Percentiles rank a stretch among this genome's conserved stretches.
These are phyloP conservation scores for Athrips mouffetella DNA, from an alignment of 2,888 invertebrate genomes.

Conservation along the genomic window DNA sequence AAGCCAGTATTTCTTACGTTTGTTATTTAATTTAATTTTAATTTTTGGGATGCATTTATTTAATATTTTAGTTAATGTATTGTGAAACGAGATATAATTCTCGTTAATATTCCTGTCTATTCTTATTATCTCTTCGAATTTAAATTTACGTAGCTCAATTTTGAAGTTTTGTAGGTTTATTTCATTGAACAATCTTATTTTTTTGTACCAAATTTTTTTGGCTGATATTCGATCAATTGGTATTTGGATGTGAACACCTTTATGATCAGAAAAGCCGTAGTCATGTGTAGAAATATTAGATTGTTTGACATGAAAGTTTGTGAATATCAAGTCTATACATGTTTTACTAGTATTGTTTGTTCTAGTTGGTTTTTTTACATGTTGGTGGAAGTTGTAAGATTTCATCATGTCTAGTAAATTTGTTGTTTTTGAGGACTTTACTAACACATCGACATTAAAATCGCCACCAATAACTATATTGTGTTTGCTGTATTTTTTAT, in stretches of 20 bases:
- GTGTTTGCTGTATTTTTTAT: neutral
- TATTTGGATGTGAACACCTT: neutral
- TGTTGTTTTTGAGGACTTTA: neutral
- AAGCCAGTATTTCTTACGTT: neutral
- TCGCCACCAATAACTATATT: neutral
- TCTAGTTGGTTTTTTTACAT: neutral
- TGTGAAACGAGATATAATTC: neutral
- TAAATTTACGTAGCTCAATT: neutral
- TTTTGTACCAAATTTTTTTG: neutral
- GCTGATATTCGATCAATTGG: neutral
- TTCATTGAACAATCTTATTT: neutral
- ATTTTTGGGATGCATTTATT: neutral
- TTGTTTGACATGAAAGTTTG: neutral
- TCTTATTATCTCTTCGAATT: neutral
- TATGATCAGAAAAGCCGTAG: neutral
- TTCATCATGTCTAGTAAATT: neutral
- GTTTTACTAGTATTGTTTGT: neutral
- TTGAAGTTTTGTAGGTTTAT: neutral
- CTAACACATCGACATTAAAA: neutral
- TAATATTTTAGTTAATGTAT: neutral
- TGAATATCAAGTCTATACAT: conserved; percentile 1
- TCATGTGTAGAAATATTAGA: neutral
- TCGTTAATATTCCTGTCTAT: neutral
- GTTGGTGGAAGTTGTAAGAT: neutral
- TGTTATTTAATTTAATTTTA: neutral